phyloP scores from a whole-genome alignment of 1,140 invertebrate species.

The Eriosoma lanigerum region DNA sequence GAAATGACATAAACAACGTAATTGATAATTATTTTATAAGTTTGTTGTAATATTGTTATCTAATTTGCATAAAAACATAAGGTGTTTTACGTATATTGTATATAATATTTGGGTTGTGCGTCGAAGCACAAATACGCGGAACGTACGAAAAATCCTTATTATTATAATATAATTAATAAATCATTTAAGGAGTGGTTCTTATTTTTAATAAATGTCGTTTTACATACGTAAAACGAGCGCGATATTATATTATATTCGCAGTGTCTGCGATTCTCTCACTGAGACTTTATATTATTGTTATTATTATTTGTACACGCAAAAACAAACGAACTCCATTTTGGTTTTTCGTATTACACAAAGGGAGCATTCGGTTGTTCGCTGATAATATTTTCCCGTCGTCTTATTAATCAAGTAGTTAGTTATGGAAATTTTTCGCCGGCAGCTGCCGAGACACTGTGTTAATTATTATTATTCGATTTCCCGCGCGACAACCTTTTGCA shows the following conservation, averaged over 20 bases:
- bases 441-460: constrained; percentile 34
- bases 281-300: too few relatives aligned
- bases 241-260: background rate
- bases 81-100: too few relatives aligned
- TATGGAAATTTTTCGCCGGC: constrained; percentile 47
- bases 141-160: too few relatives aligned
- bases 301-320: background rate
- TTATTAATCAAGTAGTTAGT: constrained; percentile 50
- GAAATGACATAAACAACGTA: background rate
- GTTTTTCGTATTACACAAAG: background rate
- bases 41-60: background rate
- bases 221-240: background rate
- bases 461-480: constrained; percentile 50
- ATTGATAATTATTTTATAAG: background rate
- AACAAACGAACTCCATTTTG: background rate
- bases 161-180: background rate
- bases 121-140: too few relatives aligned
- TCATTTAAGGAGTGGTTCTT: background rate
- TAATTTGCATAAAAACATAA: constrained; percentile 10
- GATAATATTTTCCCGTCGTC: constrained; percentile 26
- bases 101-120: too few relatives aligned
- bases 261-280: too few relatives aligned
- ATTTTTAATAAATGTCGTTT: constrained; percentile 12
- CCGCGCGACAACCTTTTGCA: background rate
- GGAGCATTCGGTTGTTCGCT: background rate